Evolutionary conservation across 2,888 invertebrate species (phyloP).

Genomic region (Athalia rosae): DNA sequence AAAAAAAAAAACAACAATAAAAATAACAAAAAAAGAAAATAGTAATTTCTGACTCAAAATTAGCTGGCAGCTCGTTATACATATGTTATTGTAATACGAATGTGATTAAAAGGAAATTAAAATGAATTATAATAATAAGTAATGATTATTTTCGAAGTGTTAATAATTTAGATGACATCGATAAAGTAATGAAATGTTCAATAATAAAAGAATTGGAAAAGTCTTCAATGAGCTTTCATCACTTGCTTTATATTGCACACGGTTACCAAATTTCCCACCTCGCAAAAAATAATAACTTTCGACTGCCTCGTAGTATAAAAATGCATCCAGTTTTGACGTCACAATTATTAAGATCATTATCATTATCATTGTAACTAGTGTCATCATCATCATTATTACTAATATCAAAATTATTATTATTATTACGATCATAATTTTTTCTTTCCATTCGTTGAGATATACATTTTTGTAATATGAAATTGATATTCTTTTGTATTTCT

Average conservation of each 20-base stretch:
- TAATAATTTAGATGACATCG: no score
- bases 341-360: neutral
- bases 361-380: neutral
- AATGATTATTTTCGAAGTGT: neutral
- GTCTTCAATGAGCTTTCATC: neutral
- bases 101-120: no score
- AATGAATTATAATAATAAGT: neutral
- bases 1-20: no score
- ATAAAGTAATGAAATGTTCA: neutral
- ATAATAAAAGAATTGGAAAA: neutral
- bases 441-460: neutral
- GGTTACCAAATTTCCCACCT: neutral
- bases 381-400: neutral
- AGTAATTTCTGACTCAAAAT: no score
- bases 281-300: neutral
- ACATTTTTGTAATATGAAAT: neutral
- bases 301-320: no score
- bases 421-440: neutral
- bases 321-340: no score
- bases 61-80: no score
- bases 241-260: neutral
- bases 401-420: neutral
- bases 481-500: no score
- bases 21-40: no score
- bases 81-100: no score